phyloP scores from a whole-genome alignment of 2,113 vertebrate species.

The Cichladusa arquata region DNA sequence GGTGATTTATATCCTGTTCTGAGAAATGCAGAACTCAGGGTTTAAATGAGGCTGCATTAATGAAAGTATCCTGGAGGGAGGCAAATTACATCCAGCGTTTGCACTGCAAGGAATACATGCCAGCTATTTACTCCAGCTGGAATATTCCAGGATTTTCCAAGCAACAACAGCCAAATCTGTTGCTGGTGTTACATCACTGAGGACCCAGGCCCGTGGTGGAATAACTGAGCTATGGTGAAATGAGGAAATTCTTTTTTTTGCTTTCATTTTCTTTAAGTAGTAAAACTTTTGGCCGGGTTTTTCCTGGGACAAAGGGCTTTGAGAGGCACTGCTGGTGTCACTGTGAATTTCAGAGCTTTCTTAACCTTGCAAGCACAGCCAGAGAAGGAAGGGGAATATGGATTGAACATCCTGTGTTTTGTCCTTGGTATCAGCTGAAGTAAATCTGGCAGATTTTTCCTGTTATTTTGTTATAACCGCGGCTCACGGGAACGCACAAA shows the following conservation, averaged over 20 bases:
- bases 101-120: neutral
- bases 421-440: constrained; percentile 77
- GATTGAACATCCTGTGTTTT: constrained; percentile 75
- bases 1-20: constrained; percentile 66
- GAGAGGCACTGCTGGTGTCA: constrained; percentile 26
- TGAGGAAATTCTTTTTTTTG: neutral
- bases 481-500: constrained; percentile 51
- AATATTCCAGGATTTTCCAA: neutral
- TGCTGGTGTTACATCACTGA: neutral
- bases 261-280: constrained; percentile 9
- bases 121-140: constrained; percentile 13
- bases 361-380: constrained; percentile 34
- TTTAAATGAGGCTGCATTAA: constrained; percentile 5
- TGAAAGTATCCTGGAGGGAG: constrained; percentile 9
- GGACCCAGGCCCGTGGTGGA: neutral
- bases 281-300: neutral
- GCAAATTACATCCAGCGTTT: neutral
- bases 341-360: constrained; percentile 55
- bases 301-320: neutral
- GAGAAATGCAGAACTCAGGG: neutral
- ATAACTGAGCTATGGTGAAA: neutral
- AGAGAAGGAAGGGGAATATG: constrained; percentile 70
- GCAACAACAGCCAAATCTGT: neutral
- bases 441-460: constrained; percentile 87
- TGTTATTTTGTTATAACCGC: constrained; percentile 83